A percentile compares a stretch with the other conserved stretches of the same genome.
These are phyloP conservation scores for Sarcophaga rosellei DNA, from an alignment of 2,888 invertebrate genomes.

Conservation along the genomic window DNA sequence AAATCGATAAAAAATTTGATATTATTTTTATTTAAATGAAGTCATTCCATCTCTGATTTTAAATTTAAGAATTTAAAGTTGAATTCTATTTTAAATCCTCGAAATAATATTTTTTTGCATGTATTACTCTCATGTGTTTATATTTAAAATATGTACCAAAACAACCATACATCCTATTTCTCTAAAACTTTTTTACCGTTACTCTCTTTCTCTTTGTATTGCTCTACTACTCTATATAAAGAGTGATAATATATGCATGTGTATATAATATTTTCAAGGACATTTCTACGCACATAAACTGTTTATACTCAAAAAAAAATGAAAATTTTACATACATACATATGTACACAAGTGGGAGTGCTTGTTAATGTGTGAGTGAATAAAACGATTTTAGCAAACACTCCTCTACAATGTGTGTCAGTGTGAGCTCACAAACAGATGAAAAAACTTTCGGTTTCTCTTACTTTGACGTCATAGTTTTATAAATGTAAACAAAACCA, in stretches of 20 bases:
- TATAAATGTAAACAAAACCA: conserved; percentile 60
- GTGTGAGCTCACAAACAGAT: conserved; percentile 10
- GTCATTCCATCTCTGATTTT: no score
- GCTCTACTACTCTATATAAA: not conserved
- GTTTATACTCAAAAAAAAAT: not conserved
- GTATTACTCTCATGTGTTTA: not conserved
- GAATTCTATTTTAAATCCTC: no score
- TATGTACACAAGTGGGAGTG: conserved; percentile 9
- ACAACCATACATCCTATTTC: not conserved
- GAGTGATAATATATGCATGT: conserved; percentile 8
- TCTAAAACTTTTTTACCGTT: not conserved
- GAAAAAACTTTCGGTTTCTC: conserved; percentile 70
- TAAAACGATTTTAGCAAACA: not conserved
- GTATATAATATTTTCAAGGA: conserved; percentile 53
- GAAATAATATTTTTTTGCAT: no score
- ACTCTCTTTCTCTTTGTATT: not conserved
- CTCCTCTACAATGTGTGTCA: not conserved
- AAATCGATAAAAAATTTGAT: no score
- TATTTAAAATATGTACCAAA: not conserved
- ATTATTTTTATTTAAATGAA: no score
- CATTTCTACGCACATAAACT: conserved; percentile 51
- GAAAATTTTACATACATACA: not conserved
- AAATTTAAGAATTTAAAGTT: no score
- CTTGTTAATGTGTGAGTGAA: conserved; percentile 7
- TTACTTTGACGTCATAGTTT: conserved; percentile 76